Evolutionary conservation across 1,140 invertebrate genomes (phyloP).

Genomic region (Zaprionus taronus): DNA sequence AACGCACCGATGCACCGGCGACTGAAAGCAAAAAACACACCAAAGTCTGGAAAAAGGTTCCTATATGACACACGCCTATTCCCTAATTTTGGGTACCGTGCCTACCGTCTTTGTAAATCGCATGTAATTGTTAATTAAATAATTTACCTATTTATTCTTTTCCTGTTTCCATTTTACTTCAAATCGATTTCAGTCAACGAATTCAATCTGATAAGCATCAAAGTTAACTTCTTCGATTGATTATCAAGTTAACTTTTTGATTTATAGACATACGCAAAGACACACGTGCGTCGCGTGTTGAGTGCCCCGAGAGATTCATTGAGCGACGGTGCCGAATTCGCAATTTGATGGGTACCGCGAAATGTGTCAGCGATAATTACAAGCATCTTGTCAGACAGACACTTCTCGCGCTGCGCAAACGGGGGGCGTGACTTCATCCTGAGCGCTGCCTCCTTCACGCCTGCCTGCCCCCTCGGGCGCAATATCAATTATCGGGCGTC

Average conservation of each 20-base stretch:
- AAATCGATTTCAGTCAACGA: background rate
- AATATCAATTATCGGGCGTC: slow-evolving; percentile 77
- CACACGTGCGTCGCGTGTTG: background rate
- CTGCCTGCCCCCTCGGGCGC: slow-evolving; percentile 25
- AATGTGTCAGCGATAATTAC: slow-evolving; percentile 70
- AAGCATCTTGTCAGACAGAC: slow-evolving; percentile 48
- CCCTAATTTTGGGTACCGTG: too few species aligned
- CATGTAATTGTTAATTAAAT: background rate
- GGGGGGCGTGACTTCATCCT: background rate
- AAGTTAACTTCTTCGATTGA: background rate
- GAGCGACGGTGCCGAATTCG: slow-evolving; percentile 6
- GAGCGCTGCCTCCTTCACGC: background rate
- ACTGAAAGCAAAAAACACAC: too few species aligned
- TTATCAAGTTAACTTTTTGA: background rate
- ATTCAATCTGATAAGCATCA: background rate
- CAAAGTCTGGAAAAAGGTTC: too few species aligned
- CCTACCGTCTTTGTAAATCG: too few species aligned
- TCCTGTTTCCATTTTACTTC: background rate
- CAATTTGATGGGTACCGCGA: slow-evolving; percentile 15
- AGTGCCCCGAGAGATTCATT: slow-evolving; percentile 18
- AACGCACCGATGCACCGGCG: too few species aligned
- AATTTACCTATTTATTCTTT: background rate
- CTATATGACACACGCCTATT: too few species aligned
- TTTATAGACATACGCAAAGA: background rate
- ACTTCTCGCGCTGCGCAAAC: background rate